A percentile compares a stretch with the other conserved stretches of the same genome.
These are phyloP conservation scores for Sebastes iracundus DNA, from an alignment of 2,797 vertebrate genomes.

Conservation along the genomic window DNA sequence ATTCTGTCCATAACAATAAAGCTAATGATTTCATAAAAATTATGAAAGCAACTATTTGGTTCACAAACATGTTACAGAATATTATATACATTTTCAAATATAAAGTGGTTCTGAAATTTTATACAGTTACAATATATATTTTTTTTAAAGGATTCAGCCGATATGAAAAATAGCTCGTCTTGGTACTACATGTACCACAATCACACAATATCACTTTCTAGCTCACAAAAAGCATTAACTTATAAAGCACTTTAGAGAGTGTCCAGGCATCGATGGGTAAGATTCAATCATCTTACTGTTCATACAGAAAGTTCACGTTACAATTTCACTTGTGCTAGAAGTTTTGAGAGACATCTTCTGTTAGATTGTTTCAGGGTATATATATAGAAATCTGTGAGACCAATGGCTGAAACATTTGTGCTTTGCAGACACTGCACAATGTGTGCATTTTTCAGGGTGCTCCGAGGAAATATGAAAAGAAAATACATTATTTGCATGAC, in stretches of 20 bases:
- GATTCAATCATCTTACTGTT: constrained; percentile 12
- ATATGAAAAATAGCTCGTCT: constrained; percentile 65
- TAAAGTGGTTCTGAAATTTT: constrained; percentile 66
- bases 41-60: constrained; percentile 66
- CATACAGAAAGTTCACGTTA: constrained; percentile 1
- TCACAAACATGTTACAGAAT: constrained; percentile 58
- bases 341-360: background rate
- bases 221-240: constrained; percentile 39
- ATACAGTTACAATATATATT: constrained; percentile 25
- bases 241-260: constrained; percentile 60
- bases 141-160: constrained; percentile 44
- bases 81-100: constrained; percentile 57
- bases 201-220: constrained; percentile 41
- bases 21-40: constrained; percentile 62
- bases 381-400: background rate
- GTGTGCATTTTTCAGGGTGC: constrained; percentile 1
- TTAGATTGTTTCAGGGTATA: background rate
- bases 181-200: constrained; percentile 59
- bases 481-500: background rate
- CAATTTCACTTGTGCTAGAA: constrained; percentile 32
- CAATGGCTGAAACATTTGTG: constrained; percentile 42
- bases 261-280: constrained; percentile 33
- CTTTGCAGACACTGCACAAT: constrained; percentile 37
- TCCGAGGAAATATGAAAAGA: background rate
- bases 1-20: constrained; percentile 43